Conservation (phyloP, 2,888 invertebrate genomes). For the Steinernema scapterisci region DNA sequence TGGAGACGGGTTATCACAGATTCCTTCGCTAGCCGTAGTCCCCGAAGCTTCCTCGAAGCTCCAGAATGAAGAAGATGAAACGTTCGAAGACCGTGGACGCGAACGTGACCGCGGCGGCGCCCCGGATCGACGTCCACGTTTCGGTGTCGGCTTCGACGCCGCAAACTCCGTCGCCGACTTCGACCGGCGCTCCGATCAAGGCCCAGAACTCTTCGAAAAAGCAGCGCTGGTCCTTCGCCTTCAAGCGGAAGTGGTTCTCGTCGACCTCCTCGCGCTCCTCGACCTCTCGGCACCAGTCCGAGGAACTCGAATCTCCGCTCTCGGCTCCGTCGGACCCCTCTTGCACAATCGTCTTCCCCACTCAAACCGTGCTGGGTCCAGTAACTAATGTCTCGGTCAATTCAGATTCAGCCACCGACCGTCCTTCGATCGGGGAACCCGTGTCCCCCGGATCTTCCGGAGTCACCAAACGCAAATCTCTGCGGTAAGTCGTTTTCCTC, state of each 20-base stretch:
- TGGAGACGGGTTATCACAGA: too few species aligned
- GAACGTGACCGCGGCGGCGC: background rate
- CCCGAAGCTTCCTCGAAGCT: too few species aligned
- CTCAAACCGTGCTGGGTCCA: constrained; percentile 14
- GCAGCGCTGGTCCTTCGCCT: constrained; percentile 59
- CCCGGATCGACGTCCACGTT: constrained; percentile 12
- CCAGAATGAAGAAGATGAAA: constrained; percentile 35
- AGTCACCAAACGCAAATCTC: constrained; percentile 25
- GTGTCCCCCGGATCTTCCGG: constrained; percentile 15
- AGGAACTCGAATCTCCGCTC: constrained; percentile 22
- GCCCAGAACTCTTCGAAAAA: constrained; percentile 46
- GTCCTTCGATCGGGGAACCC: constrained; percentile 24
- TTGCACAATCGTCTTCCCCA: constrained; percentile 20
- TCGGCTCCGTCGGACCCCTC: constrained; percentile 23
- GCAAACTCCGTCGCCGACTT: constrained; percentile 27
- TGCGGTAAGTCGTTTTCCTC: constrained; percentile 2
- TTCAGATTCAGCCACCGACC: constrained; percentile 29
- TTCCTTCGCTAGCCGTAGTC: too few species aligned
- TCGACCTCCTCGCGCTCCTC: constrained; percentile 40
- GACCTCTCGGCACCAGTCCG: constrained; percentile 22
- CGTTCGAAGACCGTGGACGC: constrained; percentile 40
- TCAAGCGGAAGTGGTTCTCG: constrained; percentile 58
- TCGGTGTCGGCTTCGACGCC: constrained; percentile 30
- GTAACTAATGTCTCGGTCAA: background rate
- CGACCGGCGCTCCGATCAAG: constrained; percentile 29